Base-by-base conservation (phyloP, 2,888 invertebrate genomes). In the Lithophane socia region DNA sequence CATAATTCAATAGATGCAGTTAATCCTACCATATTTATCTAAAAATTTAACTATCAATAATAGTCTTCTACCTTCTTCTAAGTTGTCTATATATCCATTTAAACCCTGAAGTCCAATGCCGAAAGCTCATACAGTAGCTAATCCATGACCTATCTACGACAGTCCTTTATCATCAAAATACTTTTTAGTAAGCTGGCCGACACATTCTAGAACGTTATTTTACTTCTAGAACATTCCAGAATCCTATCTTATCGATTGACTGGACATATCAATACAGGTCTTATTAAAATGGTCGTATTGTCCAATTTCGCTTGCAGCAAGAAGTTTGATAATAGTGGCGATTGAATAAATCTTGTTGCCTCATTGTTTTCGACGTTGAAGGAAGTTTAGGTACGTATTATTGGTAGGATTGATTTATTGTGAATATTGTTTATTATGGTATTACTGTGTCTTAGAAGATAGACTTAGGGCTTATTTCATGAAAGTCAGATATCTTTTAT, bases 251-350 rank as follows among this genome's bases (percentile, higher is more conserved):
- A 21, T 29, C 47, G n/a, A 66, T 16, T 9, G 54, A 75, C 63
- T 86, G 82, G 80, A 79, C 80, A 84, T 61, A 67, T 29, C 18
- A 70, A 71, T 42, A 54, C 60, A 77, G 91, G 49, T 89, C 89
- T 79, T 37, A 7, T 10, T 84, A 83, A 10, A 79, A 58, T 90
- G 88, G 90, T 74, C 49, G 54, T 4, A 3, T 8, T 66, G 69
- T 49, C 60, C 77, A 81, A 73, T 82, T 83, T 83, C 79, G 74
- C 68, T 78, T 63, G 65, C 70, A 67, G n/a, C 79, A 24, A 75
- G 78, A 78, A 80, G 72, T 81, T 81, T 75, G 73, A 58, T 79
- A 74, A 77, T 74, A 81, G 75, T 72, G 70, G 85, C 84, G 81
- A 83, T 82, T 84, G 76, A 82, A 84, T 83, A 75, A 80, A 79